Base-by-base conservation (phyloP, 2,888 invertebrate species). In the Sinhomidia bicolor region DNA sequence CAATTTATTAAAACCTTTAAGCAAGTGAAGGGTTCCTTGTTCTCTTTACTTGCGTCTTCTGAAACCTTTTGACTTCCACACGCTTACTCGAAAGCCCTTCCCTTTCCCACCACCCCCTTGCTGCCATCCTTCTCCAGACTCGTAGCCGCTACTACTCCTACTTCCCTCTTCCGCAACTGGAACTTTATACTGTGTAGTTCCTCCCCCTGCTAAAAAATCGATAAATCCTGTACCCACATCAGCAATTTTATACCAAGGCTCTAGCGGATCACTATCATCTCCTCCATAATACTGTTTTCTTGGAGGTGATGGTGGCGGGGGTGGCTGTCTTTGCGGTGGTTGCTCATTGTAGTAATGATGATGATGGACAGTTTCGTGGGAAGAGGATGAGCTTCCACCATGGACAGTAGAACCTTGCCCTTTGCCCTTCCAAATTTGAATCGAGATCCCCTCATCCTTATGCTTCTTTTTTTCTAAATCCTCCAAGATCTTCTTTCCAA, bases 401-500 rank as follows among this genome's bases (percentile, higher is more conserved):
- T 29, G 17, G 14, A 36, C 60, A 32, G n/a, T n/a, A n/a, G n/a
- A n/a, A n/a, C 54, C 26, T 5, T 51, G 23, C 12, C 84, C 84
- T 32, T 85, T 85, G 1, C 57, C 65, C 78, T 85, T 85, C 78
- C 79, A 79, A 51, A 85, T 36, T 41, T 65, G 65, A 41, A 85
- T 85, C 7, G 78, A 79, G 17, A 85, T 32, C n/a, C 85, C 85
- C 41, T 10, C 74, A 9, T 76, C 51, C 26, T 76, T 76, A 10
- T 47, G 7, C n/a, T 51, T 51, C 20, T 85, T 85, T 7, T 62
- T 62, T 5, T 85, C 79, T 1, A 85, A 26, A 36, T 85, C 85
- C 23, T 85, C 79, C 54, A 51, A 60, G 32, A 85, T 79, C 41
- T 85, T 78, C 17, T 17, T 29, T 12, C 85, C 85, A 12, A 85